Conservation (phyloP, 1,140 invertebrate genomes). For the Pseudomyrmex pallidus region DNA sequence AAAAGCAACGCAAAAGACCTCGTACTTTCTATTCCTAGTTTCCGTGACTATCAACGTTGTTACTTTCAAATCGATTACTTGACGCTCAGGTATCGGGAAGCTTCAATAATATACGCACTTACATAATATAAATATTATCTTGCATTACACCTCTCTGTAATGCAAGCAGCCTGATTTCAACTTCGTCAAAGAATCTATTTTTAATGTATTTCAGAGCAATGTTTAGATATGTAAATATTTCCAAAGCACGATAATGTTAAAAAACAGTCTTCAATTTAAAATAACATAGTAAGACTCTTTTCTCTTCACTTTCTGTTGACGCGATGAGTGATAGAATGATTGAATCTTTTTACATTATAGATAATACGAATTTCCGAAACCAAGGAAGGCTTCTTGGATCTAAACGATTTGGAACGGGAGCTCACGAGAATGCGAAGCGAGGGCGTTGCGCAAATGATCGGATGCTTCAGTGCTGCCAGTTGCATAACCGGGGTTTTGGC, state of each 20-base stretch:
- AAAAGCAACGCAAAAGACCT: no score
- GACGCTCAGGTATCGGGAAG: no score
- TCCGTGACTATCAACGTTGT: no score
- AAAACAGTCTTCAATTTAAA: not conserved
- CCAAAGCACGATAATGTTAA: conserved; percentile 14
- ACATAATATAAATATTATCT: not conserved
- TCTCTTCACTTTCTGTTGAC: not conserved
- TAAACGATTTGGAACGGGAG: conserved; percentile 91
- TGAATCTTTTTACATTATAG: conserved; percentile 85
- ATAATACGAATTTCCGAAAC: conserved; percentile 92
- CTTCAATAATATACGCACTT: no score
- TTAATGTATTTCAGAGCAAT: not conserved
- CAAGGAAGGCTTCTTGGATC: conserved; percentile 91
- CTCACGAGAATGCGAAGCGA: conserved; percentile 87
- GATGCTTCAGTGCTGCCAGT: conserved; percentile 94
- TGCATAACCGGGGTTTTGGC: conserved; percentile 95
- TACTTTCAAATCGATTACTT: no score
- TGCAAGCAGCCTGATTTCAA: not conserved
- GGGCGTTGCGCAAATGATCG: conserved; percentile 89
- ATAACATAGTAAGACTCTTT: not conserved
- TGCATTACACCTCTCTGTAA: conserved; percentile 6
- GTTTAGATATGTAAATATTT: conserved; percentile 38
- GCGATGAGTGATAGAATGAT: not conserved
- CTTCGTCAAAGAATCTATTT: not conserved
- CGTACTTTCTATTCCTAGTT: no score